These are phyloP conservation scores for Pollenia labialis DNA, from an alignment of 2,888 invertebrate species.

Conservation along the genomic window DNA sequence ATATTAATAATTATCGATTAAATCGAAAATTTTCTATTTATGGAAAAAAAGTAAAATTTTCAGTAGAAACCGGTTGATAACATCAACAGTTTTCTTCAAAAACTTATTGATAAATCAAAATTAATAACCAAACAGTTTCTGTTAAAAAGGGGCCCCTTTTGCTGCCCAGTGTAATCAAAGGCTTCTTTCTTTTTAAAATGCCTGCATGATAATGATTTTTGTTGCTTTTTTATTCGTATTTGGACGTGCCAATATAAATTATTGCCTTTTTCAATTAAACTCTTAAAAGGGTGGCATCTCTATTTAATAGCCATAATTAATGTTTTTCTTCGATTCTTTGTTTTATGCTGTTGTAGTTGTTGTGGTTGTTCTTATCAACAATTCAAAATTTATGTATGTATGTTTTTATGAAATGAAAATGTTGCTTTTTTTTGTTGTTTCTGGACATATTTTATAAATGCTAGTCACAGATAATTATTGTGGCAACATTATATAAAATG, in stretches of 20 bases:
- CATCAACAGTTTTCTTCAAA: too few relatives aligned
- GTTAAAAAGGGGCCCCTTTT: background rate
- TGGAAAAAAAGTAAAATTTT: too few relatives aligned
- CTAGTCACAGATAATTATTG: conserved; percentile 65
- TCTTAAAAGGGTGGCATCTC: conserved; percentile 69
- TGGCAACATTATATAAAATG: conserved; percentile 33
- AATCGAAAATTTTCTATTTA: too few relatives aligned
- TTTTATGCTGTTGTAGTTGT: background rate
- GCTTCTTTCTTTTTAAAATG: background rate
- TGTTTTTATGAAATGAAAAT: conserved; percentile 38
- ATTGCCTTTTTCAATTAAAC: conserved; percentile 52
- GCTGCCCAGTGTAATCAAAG: conserved; percentile 12
- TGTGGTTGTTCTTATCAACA: background rate
- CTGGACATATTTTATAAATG: conserved; percentile 51
- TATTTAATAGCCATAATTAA: conserved; percentile 63
- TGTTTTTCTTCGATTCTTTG: conserved; percentile 2
- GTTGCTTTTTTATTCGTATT: background rate
- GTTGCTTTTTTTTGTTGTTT: conserved; percentile 16
- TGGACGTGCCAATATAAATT: conserved; percentile 37
- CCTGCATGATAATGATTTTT: background rate
- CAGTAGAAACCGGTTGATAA: too few relatives aligned
- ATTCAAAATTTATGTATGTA: conserved; percentile 11
- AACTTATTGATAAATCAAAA: too few relatives aligned
- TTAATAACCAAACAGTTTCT: too few relatives aligned
- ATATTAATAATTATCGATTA: too few relatives aligned